These are phyloP conservation scores for Spongilla lacustris DNA, from an alignment of 37 sponge, comb jelly and placozoan genomes.

Conservation along the genomic window DNA sequence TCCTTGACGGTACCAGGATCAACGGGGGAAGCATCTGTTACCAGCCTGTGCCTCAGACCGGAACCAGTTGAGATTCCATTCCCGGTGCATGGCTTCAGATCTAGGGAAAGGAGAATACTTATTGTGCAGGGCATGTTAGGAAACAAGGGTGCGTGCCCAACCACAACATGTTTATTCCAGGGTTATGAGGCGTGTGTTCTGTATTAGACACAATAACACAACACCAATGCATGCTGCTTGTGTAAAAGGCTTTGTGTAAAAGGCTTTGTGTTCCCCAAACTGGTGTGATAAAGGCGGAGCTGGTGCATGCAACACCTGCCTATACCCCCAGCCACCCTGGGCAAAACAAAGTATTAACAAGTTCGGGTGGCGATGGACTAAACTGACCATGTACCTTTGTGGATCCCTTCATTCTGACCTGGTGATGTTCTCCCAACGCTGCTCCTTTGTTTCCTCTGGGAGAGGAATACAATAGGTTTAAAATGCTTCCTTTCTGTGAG, in stretches of 20 bases:
- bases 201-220: background rate
- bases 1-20: background rate
- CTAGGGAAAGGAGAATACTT: background rate
- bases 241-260: too few relatives aligned
- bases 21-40: background rate
- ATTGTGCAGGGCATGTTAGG: background rate
- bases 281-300: too few relatives aligned
- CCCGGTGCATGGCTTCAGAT: background rate
- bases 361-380: background rate
- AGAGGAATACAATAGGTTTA: background rate
- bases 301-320: too few relatives aligned
- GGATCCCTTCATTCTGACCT: background rate
- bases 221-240: background rate
- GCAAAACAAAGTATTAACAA: background rate
- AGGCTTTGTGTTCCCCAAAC: too few relatives aligned
- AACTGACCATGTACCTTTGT: background rate
- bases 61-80: background rate
- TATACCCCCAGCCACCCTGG: too few relatives aligned
- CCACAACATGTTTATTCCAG: background rate
- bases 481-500: too few relatives aligned
- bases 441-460: background rate
- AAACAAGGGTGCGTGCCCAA: background rate
- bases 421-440: background rate
- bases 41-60: background rate
- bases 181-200: background rate